Evolutionary conservation across 2,113 vertebrate species (phyloP), one percentile per base, ranked within the genome.

Genomic region (Cisticola juncidis): DNA sequence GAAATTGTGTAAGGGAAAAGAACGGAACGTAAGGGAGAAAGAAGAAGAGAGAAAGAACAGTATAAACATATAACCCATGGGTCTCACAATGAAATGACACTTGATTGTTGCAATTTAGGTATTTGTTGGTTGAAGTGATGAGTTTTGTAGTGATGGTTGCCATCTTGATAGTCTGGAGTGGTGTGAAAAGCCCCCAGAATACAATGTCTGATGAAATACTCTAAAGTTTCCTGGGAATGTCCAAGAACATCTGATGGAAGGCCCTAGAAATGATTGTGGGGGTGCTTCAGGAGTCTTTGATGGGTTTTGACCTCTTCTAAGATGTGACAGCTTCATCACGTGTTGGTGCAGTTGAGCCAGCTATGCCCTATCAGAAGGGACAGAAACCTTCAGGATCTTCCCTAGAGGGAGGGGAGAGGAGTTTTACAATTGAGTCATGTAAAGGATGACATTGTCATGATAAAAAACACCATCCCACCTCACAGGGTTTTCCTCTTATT

Each of bases 251-350:
- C 42, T 47, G 23, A 14, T 73, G 20, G 26, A 38, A 54, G 28
- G 22, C 11, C 11, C 17, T 14, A 54, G 40, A 40, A 65, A 74
- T 15, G 2, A 47, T 5, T 23, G n/a, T 38, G 40, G 6, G 19
- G 6, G 4, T 54, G 19, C 9, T 40, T 38, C 54, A 14, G 8
- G 18, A 28, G 19, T 40, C 12, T 62, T 53, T 65, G 12, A 29
- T 48, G 42, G 23, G 9, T 48, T 74, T 56, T 29, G 20, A 48
- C 8, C 16, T 23, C 12, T 38, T 84, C 19, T 18, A 24, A 40
- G 23, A 28, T 0, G 0, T 19, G 15, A 23, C 6, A 56, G 6
- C 15, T 56, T 22, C 8, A 33, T 54, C 0, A 0, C 6, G 8
- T n/a, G 19, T 40, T 42, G 29, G 19, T 3, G 1, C 9, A n/a